These are phyloP conservation scores for Neoarius graeffei DNA, from an alignment of 2,113 vertebrate genomes.

Conservation along the genomic window DNA sequence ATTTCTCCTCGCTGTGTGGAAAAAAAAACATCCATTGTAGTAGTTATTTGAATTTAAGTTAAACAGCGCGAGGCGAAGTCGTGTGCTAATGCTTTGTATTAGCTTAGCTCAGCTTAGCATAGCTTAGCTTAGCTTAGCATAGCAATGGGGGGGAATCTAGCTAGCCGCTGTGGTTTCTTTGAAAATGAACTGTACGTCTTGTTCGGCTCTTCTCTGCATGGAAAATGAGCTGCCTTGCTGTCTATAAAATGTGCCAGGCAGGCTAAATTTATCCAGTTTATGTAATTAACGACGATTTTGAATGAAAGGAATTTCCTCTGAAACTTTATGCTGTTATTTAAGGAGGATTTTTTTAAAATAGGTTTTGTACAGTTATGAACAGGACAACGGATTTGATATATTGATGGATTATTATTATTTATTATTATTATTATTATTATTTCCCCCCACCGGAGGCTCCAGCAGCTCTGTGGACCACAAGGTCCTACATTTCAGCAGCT, in stretches of 20 bases:
- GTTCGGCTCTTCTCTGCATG: not conserved
- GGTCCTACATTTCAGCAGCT: slow-evolving; percentile 49
- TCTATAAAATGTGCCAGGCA: slow-evolving; percentile 9
- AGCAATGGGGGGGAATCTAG: no score
- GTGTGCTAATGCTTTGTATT: not conserved
- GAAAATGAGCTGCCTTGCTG: not conserved
- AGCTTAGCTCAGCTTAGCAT: no score
- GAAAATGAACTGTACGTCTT: no score
- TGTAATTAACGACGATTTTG: no score
- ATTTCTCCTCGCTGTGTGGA: not conserved
- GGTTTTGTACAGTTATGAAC: not conserved
- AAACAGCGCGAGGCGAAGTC: not conserved
- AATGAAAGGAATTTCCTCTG: not conserved
- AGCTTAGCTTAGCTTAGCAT: no score
- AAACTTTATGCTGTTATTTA: not conserved
- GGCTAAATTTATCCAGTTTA: not conserved
- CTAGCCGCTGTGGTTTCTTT: no score
- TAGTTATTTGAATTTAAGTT: no score
- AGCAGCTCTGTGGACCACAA: slow-evolving; percentile 39
- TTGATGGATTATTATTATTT: not conserved
- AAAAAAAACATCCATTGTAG: not conserved
- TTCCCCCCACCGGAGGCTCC: not conserved
- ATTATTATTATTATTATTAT: not conserved
- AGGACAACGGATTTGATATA: not conserved
- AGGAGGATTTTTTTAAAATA: not conserved